Evolutionary conservation across 2,888 invertebrate genomes (phyloP).

Genomic region (Punctoribates punctum): DNA sequence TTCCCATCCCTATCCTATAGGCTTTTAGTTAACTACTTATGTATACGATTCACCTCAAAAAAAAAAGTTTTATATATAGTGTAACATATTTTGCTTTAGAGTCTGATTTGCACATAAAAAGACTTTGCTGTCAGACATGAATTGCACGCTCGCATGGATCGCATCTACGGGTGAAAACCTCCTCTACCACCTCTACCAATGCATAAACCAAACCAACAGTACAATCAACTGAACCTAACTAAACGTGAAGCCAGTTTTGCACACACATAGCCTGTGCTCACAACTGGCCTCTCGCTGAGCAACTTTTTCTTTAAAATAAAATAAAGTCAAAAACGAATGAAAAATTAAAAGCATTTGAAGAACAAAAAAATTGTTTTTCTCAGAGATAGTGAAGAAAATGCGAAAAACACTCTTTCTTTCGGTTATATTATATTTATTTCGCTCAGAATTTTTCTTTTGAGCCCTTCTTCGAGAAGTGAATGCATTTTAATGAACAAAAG

Average conservation of each 20-base stretch:
- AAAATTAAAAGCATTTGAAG: conserved; percentile 24
- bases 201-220: conserved; percentile 23
- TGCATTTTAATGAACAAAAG: conserved; percentile 24
- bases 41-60: conserved; percentile 25
- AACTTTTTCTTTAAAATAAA: conserved; percentile 1
- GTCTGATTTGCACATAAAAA: conserved; percentile 42
- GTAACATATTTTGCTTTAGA: conserved; percentile 36
- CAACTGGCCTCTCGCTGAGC: conserved; percentile 21
- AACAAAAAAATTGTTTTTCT: conserved; percentile 1
- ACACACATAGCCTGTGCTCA: not conserved
- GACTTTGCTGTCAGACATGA: conserved; percentile 33
- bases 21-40: conserved; percentile 26
- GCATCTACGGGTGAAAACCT: not conserved
- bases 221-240: conserved; percentile 14
- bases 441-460: too few relatives aligned
- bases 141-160: conserved; percentile 27
- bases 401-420: not conserved
- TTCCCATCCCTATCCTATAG: conserved; percentile 23
- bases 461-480: not conserved
- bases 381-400: not conserved
- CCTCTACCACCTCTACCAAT: conserved; percentile 13
- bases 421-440: not conserved
- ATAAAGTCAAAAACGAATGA: not conserved
- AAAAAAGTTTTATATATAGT: conserved; percentile 6
- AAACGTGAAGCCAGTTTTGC: conserved; percentile 18